Conservation (phyloP, 1,140 invertebrate genomes). For the Meteorus sp. region DNA sequence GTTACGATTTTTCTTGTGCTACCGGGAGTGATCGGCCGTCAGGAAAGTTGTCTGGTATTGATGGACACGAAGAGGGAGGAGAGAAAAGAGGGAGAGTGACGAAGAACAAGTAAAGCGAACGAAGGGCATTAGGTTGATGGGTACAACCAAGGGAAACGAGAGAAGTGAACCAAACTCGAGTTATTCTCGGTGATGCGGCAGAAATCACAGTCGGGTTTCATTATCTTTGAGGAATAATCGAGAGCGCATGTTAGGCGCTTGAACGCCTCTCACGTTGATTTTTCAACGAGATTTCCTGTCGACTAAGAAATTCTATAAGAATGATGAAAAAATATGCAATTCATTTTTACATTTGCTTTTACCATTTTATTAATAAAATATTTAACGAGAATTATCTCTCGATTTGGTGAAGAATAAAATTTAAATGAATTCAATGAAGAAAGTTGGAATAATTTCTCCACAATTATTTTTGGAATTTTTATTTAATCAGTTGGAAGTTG, state of each 20-base stretch:
- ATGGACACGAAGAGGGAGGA: constrained; percentile 21
- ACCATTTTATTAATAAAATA: not conserved
- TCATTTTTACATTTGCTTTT: too few relatives aligned
- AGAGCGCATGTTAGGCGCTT: constrained; percentile 19
- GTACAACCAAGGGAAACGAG: too few relatives aligned
- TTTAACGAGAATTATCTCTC: too few relatives aligned
- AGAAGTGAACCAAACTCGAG: constrained; percentile 19
- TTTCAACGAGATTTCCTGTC: constrained; percentile 21
- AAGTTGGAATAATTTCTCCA: too few relatives aligned
- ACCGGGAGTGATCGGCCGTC: constrained; percentile 12
- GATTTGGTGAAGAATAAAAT: too few relatives aligned
- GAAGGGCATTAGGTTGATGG: not conserved
- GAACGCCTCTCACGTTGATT: not conserved
- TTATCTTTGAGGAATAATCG: constrained; percentile 38
- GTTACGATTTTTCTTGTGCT: constrained; percentile 9
- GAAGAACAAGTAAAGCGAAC: not conserved
- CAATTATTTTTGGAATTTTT: too few relatives aligned
- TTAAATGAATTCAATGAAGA: too few relatives aligned
- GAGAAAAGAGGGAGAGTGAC: constrained; percentile 7
- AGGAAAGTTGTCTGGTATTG: constrained; percentile 19
- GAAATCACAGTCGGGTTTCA: constrained; percentile 43
- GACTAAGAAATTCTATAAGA: not conserved
- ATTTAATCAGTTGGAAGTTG: too few relatives aligned
- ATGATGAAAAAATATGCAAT: not conserved
- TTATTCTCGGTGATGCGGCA: constrained; percentile 42